Evolutionary conservation across 1,140 invertebrate species (phyloP).

Genomic region (Tribolium madens): DNA sequence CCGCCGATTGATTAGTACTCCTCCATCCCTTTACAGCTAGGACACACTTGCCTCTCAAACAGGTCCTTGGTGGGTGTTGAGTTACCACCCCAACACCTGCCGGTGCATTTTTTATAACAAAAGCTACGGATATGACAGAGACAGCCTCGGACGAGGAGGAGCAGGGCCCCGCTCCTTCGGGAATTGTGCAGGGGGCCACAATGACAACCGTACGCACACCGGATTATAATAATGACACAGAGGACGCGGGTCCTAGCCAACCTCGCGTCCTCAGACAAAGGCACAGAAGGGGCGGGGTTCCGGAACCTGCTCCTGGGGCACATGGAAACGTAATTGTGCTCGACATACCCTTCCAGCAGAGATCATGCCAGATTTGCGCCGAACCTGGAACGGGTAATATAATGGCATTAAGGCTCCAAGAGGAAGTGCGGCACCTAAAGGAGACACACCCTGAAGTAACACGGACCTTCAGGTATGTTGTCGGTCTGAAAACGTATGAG

Average conservation of each 20-base stretch:
- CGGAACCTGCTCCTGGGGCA: background rate
- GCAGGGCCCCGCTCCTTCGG: background rate
- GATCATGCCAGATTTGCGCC: background rate
- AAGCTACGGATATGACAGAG: background rate
- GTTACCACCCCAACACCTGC: background rate
- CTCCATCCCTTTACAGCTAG: no score
- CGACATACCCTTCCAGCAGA: background rate
- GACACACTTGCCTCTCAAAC: background rate
- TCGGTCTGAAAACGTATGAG: background rate
- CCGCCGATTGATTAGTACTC: no score
- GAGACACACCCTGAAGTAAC: background rate
- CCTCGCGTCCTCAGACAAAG: background rate
- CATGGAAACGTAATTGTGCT: background rate
- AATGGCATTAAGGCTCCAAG: slow-evolving; percentile 3
- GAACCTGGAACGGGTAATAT: background rate
- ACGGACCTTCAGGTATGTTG: background rate
- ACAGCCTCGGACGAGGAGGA: slow-evolving; percentile 19
- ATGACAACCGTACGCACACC: background rate
- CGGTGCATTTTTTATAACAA: background rate
- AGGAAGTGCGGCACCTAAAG: background rate
- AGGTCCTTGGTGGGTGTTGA: background rate
- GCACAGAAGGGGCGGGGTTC: background rate
- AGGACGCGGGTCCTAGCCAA: no score
- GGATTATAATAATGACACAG: no score
- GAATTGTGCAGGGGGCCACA: background rate